Base-by-base conservation (phyloP, 2,113 vertebrate species). In the Dascyllus trimaculatus region DNA sequence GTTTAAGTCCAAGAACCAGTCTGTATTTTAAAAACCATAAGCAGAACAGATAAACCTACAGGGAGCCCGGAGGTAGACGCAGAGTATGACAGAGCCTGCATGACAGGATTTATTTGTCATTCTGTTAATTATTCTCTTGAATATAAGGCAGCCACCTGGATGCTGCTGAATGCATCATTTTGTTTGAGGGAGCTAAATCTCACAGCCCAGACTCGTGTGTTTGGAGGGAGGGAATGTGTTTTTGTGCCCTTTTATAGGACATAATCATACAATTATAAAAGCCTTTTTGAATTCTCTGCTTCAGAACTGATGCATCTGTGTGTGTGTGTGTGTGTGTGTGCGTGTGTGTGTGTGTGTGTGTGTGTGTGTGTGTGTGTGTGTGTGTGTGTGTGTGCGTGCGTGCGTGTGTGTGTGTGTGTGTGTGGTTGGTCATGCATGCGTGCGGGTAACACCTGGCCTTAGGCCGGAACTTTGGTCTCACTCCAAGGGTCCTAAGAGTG, bases 381-480 rank as follows among this genome's bases (percentile, higher is more conserved):
- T 52, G 29, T 57, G 54, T 69, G 11, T 51, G 22, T 17, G 11
- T 64, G 61, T 14, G 46, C 8, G 46, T 49, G 48, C n/a, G 48
- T 49, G 48, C 9, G 46, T 17, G 13, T 48, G 46, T 48, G 15
- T 19, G 22, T 54, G 57, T 65, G 78, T 56, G 5, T 13, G 71
- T 17, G 9, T 68, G 62, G 18, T 52, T 51, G 71, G 54, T 29
- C 29, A 29, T 29, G 49, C 15, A 22, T 26, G 45, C 35, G 73
- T 25, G 71, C 32, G 79, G 54, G 62, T 76, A 82, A 78, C 85
- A 89, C 84, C 82, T 84, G 81, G 86, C 89, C 82, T 71, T 40
- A 40, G 81, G 88, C 89, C 71, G 63, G 57, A 21, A 85, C 84
- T 89, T 80, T 86, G 87, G 82, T 90, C 80, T 87, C 87, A 85